Conservation (phyloP, 1,140 invertebrate species). For the Mylabris phalerata region DNA sequence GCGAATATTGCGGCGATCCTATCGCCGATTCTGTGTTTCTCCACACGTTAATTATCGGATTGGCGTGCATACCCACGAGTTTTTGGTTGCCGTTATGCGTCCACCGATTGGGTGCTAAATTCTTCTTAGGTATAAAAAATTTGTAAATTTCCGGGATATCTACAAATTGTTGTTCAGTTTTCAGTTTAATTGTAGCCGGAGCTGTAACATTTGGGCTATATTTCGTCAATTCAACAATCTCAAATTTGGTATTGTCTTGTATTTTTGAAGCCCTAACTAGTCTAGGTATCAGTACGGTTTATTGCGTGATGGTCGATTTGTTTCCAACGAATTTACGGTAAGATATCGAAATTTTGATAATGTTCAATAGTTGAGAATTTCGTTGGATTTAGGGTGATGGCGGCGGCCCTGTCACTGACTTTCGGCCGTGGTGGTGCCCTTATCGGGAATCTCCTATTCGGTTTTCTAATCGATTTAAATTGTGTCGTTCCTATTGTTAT, state of each 20-base stretch:
- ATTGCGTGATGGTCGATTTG: constrained; percentile 67
- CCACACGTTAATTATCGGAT: constrained; percentile 64
- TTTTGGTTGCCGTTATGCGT: constrained; percentile 65
- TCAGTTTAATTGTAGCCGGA: constrained; percentile 63
- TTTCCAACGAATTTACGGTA: constrained; percentile 73
- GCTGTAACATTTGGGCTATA: constrained; percentile 70
- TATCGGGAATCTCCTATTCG: constrained; percentile 61
- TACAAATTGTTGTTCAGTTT: constrained; percentile 48
- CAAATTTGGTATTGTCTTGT: constrained; percentile 66
- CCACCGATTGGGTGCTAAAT: constrained; percentile 64
- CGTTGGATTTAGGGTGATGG: constrained; percentile 57
- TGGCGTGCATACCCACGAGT: constrained; percentile 66
- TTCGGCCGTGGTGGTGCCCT: constrained; percentile 64
- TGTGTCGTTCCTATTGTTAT: constrained; percentile 61
- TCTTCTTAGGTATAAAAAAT: constrained; percentile 59
- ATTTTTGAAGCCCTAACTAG: constrained; percentile 70
- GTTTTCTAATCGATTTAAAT: constrained; percentile 65
- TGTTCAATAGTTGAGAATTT: constrained; percentile 11
- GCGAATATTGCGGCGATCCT: constrained; percentile 50
- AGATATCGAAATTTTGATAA: constrained; percentile 7
- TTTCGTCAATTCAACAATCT: constrained; percentile 59
- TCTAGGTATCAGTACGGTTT: constrained; percentile 65
- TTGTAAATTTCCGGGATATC: background rate
- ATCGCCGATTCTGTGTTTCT: constrained; percentile 60
- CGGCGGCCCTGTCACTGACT: constrained; percentile 63